Base-by-base conservation (phyloP, 2,113 vertebrate species). In the Melanocharis versteri region DNA sequence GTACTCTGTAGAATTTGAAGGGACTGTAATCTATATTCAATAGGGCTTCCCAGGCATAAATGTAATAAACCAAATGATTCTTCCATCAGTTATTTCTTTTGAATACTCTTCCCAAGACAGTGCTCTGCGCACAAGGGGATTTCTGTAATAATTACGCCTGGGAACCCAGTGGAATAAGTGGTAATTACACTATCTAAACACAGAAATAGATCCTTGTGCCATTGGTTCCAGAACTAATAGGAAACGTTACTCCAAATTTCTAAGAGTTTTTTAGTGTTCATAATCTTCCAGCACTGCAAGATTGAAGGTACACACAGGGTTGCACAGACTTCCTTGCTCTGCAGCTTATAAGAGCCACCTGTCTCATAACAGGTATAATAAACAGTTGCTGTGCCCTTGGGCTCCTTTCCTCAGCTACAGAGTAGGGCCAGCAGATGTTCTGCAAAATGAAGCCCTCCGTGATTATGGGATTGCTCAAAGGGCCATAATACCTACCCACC, bases 91-190 rank as follows among this genome's bases (percentile, higher is more conserved):
- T 71, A n/a, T 40, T 81, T 66, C 53, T 85, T 92, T 75, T 77
- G 66, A 95, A 30, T 15, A 26, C 6, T 66, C n/a, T 84, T 94
- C 87, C 89, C 71, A 86, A 83, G 93, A 82, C 31, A 92, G 61
- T 92, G 21, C 26, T 92, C 42, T 71, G 40, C 19, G 39, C 71
- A 44, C 71, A 37, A 33, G 85, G 72, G 71, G 30, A 89, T 97
- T 94, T 96, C 89, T 87, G n/a, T 73, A 89, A 85, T 93, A 97
- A 97, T 96, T 95, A 87, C 87, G 54, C 70, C 57, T 81, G 50
- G 82, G 73, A 94, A 61, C 88, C 60, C 64, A 85, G 58, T 42
- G 60, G 66, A 92, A 28, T 92, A 83, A 90, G 66, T 91, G 77
- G 77, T 94, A 96, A 95, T 97, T 96, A 85, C 78, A 72, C 47